These are phyloP conservation scores for Drosophila austrosaltans DNA, from an alignment of 2,888 invertebrate species.

Conservation along the genomic window DNA sequence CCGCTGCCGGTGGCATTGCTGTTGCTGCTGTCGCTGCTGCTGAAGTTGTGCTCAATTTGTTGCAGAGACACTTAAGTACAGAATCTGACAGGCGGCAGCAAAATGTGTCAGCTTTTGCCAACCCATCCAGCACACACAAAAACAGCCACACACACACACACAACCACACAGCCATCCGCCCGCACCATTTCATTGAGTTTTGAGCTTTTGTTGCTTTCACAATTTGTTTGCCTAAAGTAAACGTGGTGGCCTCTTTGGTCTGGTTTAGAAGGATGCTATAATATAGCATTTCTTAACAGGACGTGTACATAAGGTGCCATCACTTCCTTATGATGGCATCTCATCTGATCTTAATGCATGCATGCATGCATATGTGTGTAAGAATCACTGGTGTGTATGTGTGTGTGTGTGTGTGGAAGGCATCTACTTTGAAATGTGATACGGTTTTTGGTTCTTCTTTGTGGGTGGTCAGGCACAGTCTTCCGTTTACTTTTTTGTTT, in stretches of 20 bases:
- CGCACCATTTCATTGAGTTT: constrained; percentile 20
- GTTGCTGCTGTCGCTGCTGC: constrained; percentile 52
- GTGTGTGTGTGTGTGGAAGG: constrained; percentile 3
- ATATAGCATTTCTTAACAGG: background rate
- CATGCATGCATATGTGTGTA: constrained; percentile 10
- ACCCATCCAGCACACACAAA: background rate
- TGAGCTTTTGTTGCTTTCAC: constrained; percentile 42
- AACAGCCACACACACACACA: background rate
- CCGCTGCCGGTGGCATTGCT: constrained; percentile 12
- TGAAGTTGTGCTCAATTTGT: constrained; percentile 70
- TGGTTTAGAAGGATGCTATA: background rate
- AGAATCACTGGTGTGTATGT: constrained; percentile 35
- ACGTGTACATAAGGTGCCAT: background rate
- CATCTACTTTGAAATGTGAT: constrained; percentile 56
- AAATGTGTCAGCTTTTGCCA: constrained; percentile 59
- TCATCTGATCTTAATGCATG: constrained; percentile 6
- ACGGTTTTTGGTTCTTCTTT: constrained; percentile 34
- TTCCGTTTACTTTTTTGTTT: background rate
- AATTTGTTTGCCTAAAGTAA: constrained; percentile 35
- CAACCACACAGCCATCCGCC: constrained; percentile 23
- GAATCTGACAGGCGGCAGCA: constrained; percentile 40
- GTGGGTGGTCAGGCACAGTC: constrained; percentile 10
- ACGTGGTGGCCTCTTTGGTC: constrained; percentile 17
- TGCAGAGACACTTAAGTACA: constrained; percentile 52
- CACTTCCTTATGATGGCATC: constrained; percentile 6